These are phyloP conservation scores for Xiphophorus hellerii DNA, from an alignment of 2,113 vertebrate species.

Conservation along the genomic window DNA sequence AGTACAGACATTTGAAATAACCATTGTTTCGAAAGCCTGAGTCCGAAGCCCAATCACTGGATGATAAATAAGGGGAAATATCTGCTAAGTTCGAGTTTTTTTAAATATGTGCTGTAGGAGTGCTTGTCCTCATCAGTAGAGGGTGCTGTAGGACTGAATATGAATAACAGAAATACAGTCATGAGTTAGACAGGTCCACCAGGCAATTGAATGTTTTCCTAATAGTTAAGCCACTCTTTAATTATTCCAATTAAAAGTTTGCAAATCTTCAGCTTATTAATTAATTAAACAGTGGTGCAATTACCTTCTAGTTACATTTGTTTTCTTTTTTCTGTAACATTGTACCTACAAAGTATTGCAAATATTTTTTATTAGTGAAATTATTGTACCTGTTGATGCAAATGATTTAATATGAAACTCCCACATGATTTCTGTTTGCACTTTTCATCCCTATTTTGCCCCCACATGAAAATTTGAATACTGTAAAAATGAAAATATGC, in stretches of 20 bases:
- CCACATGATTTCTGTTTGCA: neutral
- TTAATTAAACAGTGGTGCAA: constrained; percentile 15
- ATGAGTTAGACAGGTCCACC: neutral
- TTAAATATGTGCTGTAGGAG: neutral
- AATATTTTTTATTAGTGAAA: neutral
- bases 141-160: constrained; percentile 66
- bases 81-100: neutral
- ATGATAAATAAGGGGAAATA: neutral
- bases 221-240: neutral
- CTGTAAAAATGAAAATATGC: constrained; percentile 39
- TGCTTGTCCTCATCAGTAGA: constrained; percentile 62
- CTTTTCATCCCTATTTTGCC: neutral
- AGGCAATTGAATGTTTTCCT: constrained; percentile 3
- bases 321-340: neutral
- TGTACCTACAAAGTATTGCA: neutral
- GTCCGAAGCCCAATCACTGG: neutral
- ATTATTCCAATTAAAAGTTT: constrained; percentile 1
- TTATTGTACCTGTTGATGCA: constrained; percentile 20
- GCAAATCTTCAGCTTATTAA: constrained; percentile 6
- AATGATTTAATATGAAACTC: neutral
- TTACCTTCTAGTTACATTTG: neutral
- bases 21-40: neutral
- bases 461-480: constrained; percentile 20
- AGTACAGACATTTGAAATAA: neutral
- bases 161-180: neutral